Base-by-base conservation (phyloP, 2,888 invertebrate species). In the Dryococelus australis region DNA sequence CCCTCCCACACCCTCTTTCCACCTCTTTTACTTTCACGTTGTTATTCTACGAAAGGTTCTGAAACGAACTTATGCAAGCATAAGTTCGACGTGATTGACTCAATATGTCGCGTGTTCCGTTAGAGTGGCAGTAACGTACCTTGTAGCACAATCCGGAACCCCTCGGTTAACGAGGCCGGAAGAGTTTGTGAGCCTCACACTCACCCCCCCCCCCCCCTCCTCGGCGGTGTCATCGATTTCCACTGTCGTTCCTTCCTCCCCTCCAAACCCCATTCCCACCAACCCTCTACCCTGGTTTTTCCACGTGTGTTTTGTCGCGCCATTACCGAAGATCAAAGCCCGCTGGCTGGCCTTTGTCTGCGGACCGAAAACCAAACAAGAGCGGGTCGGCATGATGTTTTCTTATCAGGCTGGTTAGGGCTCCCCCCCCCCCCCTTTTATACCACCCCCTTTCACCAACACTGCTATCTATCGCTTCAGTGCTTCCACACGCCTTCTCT, bases 301-400 rank as follows among this genome's bases (percentile, higher is more conserved):
- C 65, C 65, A 16, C 65, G 83, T 28, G 28, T 83, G 83, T 83
- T 20, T 35, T 43, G 83, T 43, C 83, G 83, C 83, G 35, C 83
- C 83, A 83, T 83, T 83, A 83, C 83, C 35, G 35, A 83, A 83
- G 83, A 83, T 83, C 83, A 83, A 83, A 83, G 83, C 35, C 20
- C 28, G 43, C 83, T 83, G 43, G 28, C 35, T 83, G 16, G 35
- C 83, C 83, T 83, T 83, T 83, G 83, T 83, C 83, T 83, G 83
- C 35, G 83, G 65, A 20, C 83, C 83, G 35, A 35, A 83, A 83
- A 83, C 83, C 83, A 83, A 83, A 83, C 83, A 83, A 83, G 43
- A 65, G 65, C 65, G 6, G 10, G 65, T 24, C 65, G 20, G 65
- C 65, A 65, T 65, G 65, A 65, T 65, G 65, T 65, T 65, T 65